These are phyloP conservation scores for Microplitis mediator DNA, from an alignment of 1,140 invertebrate species.

Conservation along the genomic window DNA sequence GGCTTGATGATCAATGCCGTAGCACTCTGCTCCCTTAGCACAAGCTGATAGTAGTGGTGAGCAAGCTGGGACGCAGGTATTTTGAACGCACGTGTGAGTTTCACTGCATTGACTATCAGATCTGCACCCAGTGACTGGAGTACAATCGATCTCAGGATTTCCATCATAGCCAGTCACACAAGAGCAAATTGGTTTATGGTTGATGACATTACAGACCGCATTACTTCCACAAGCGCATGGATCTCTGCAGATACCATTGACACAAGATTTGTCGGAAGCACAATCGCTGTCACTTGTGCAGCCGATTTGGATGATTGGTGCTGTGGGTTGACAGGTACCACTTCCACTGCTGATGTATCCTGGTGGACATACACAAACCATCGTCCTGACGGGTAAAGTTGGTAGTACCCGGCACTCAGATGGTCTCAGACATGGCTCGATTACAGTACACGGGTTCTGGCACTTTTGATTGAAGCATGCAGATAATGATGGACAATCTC, in stretches of 20 bases:
- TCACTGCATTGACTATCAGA: conserved; percentile 77
- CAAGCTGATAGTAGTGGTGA: conserved; percentile 70
- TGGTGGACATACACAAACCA: conserved; percentile 86
- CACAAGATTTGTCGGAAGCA: conserved; percentile 74
- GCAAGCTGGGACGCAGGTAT: conserved; percentile 80
- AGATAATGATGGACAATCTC: conserved; percentile 77
- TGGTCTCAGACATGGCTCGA: conserved; percentile 80
- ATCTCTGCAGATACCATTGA: conserved; percentile 78
- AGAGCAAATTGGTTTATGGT: conserved; percentile 84
- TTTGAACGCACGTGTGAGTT: conserved; percentile 78
- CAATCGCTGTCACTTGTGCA: conserved; percentile 81
- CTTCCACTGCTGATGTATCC: conserved; percentile 86
- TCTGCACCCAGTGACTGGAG: conserved; percentile 70
- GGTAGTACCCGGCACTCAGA: conserved; percentile 81
- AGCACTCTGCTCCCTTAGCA: conserved; percentile 75
- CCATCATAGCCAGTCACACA: conserved; percentile 81
- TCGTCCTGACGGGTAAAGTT: conserved; percentile 81
- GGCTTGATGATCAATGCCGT: conserved; percentile 76
- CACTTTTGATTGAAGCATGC: conserved; percentile 85
- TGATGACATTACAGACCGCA: conserved; percentile 78
- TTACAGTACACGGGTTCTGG: conserved; percentile 78
- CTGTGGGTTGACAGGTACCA: conserved; percentile 75
- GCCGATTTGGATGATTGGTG: conserved; percentile 68
- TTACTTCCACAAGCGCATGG: conserved; percentile 83
- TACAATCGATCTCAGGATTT: conserved; percentile 78